Base-by-base conservation (phyloP, 2,888 invertebrate species). In the Atethmia centrago region DNA sequence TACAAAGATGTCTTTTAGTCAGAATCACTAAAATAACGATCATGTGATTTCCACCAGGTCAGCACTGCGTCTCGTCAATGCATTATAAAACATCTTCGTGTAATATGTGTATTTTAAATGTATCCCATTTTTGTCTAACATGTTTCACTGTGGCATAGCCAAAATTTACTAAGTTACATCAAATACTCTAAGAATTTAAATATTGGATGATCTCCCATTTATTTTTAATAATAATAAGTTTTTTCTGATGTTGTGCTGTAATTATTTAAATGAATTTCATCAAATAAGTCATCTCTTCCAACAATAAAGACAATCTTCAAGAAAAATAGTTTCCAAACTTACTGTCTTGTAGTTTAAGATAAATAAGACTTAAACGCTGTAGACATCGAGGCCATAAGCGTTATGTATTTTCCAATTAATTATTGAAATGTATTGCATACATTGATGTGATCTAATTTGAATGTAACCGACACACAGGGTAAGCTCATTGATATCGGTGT, bases 191-290 rank as follows among this genome's bases (percentile, higher is more conserved):
- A 66, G 56, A 70, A 84, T 76, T 53, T 67, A 56, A 72, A 71
- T 74, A 69, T 82, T 82, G 81, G 76, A 72, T 82, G 81, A 84
- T 82, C 84, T 82, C 84, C 69, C 53, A 47, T 83, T 47, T 74
- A 79, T 71, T 51, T 61, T 64, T 79, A 80, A 58, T 68, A 47
- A 62, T 51, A 36, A 14, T 72, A 67, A 49, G 9, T 51, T 3
- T 47, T 68, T 19, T 58, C 36, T 36, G 64, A 71, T 62, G 19
- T 55, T 67, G 47, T 68, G 53, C 67, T 68, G 64, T 63, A 59
- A 51, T 71, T 61, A 62, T 71, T 66, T 83, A 79, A 56, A 51
- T 49, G 9, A 59, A 66, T 83, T 72, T 69, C 36, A 66, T 58
- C 3, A 59, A 68, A 31, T 45, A 55, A 68, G n/a, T 19, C 16